Base-by-base conservation (phyloP, 2,888 invertebrate species). In the Hecatera dysodea region DNA sequence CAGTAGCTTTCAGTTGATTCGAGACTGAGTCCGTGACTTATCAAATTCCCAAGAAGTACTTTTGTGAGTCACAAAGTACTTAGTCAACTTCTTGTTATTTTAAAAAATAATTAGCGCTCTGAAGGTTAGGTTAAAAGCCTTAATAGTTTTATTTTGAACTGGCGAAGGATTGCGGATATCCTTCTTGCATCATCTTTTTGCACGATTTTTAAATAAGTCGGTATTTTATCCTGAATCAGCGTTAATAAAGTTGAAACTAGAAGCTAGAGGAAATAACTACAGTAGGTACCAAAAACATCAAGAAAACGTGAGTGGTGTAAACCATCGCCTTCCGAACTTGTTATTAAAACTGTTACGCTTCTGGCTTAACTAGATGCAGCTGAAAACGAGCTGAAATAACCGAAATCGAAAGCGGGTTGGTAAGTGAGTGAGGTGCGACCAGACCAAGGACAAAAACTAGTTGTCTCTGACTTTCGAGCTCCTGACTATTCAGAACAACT, bases 161-260 rank as follows among this genome's bases (percentile, higher is more conserved):
- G 22, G 46, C 59, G 33, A 72, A 74, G 67, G 65, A 72, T 81
- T 67, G 63, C 81, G 81, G 79, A 83, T 72, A 66, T 83, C 62
- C 72, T 81, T 68, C 72, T 77, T 80, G 36, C 69, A 63, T 66
- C 50, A 48, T 63, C 57, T 27, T 69, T 36, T 53, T 44, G 39
- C 39, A 55, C 50, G 33, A 52, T 53, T 72, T 42, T 46, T 39
- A 24, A 56, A 24, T 62, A n/a, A 62, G 12, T 52, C 22, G 5
- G 15, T 53, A n/a, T 46, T 52, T 1, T 22, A n/a, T n/a, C 3
- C 11, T 12, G 12, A 5, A 24, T 4, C 11, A 11, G 1, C 8
- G 19, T 24, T 6, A 11, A 39, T 11, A 15, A 8, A 56, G 15
- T 33, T 2, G 33, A 33, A n/a, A 55, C 33, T n/a, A n/a, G 50